phyloP scores from a whole-genome alignment of 2,888 invertebrate species.

The Eilema griseolum region DNA sequence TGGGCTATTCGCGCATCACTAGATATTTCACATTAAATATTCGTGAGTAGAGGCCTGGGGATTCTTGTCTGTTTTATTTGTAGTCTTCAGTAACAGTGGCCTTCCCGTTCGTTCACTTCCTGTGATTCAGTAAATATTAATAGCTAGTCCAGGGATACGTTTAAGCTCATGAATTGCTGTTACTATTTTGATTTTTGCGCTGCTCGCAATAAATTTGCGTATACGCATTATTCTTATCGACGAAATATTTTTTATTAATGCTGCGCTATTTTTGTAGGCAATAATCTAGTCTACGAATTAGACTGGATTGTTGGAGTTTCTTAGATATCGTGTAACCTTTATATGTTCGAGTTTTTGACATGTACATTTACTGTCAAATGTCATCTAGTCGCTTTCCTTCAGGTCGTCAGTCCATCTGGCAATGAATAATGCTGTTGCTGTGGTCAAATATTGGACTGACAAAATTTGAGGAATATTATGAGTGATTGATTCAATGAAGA shows the following conservation, averaged over 20 bases:
- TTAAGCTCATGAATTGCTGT: slow-evolving; percentile 25
- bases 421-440: no score
- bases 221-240: neutral
- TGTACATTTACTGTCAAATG: no score
- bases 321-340: no score
- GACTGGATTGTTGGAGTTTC: no score
- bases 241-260: neutral
- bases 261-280: neutral
- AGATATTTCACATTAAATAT: neutral
- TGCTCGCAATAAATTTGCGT: slow-evolving; percentile 23
- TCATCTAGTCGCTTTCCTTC: neutral
- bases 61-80: neutral
- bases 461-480: no score
- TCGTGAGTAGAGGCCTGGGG: neutral
- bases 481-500: no score
- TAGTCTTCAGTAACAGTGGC: slow-evolving; percentile 11
- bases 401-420: neutral
- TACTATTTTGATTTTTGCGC: slow-evolving; percentile 24
- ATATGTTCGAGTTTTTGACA: no score
- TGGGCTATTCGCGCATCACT: neutral
- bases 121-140: slow-evolving; percentile 34
- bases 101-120: slow-evolving; percentile 20
- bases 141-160: slow-evolving; percentile 29
- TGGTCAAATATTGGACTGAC: no score
- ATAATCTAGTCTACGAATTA: neutral